Evolutionary conservation across 1,140 invertebrate species (phyloP).

Genomic region (Solenopsis fugax): DNA sequence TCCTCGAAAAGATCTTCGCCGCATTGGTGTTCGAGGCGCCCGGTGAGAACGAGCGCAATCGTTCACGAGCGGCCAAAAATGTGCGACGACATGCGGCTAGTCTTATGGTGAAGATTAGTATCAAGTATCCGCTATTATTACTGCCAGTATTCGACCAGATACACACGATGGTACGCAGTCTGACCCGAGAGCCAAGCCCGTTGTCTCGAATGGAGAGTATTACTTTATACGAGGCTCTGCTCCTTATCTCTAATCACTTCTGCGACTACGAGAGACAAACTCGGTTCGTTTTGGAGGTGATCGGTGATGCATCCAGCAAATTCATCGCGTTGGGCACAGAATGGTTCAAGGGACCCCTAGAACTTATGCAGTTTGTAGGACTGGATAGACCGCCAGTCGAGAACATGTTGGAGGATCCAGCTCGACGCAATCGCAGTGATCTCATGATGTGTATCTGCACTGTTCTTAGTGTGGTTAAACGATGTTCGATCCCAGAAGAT

Average conservation of each 20-base stretch:
- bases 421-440: slow-evolving; percentile 88
- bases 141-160: slow-evolving; percentile 96
- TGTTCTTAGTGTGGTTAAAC: slow-evolving; percentile 93
- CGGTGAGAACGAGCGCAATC: slow-evolving; percentile 87
- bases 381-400: slow-evolving; percentile 90
- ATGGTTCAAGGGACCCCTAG: slow-evolving; percentile 88
- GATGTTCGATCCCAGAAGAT: slow-evolving; percentile 94
- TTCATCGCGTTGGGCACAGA: slow-evolving; percentile 88
- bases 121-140: slow-evolving; percentile 93
- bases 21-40: slow-evolving; percentile 91
- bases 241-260: slow-evolving; percentile 95
- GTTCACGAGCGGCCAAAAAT: slow-evolving; percentile 93
- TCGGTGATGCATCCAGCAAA: slow-evolving; percentile 88
- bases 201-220: slow-evolving; percentile 95
- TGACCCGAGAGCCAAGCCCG: slow-evolving; percentile 86
- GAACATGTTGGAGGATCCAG: slow-evolving; percentile 88
- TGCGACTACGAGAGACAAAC: slow-evolving; percentile 95
- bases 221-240: slow-evolving; percentile 91
- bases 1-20: slow-evolving; percentile 95
- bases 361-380: slow-evolving; percentile 93
- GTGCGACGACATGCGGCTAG: slow-evolving; percentile 95
- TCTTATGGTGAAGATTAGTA: slow-evolving; percentile 95
- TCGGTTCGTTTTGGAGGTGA: slow-evolving; percentile 93
- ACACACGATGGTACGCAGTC: slow-evolving; percentile 88
- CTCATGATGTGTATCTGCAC: slow-evolving; percentile 91